Base-by-base conservation (phyloP, 2,888 invertebrate genomes). In the Theodoxus fluviatilis region DNA sequence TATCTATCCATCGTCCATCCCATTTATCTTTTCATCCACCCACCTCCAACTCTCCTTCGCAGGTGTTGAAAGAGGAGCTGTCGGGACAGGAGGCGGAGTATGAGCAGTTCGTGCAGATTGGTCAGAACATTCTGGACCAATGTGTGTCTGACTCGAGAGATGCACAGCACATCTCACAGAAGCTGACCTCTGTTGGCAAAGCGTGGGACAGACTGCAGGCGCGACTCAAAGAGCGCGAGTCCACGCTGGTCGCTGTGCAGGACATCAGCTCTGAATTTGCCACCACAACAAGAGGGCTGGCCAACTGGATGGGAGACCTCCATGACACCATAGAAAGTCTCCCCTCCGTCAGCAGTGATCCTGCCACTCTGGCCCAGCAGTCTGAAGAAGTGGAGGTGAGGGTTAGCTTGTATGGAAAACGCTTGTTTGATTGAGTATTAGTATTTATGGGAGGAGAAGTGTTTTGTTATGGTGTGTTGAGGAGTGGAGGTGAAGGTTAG, bases 51-150 rank as follows among this genome's bases (percentile, higher is more conserved):
- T n/a, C n/a, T n/a, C n/a, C n/a, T n/a, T 37, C 49, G 35, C 80
- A 96, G 90, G 96, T 98, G 0, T 90, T 98, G 64, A 92, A 96
- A 73, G 98, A 98, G 86, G 98, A 98, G 89, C 94, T 97, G 90
- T 91, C 94, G 72, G 92, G 93, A 0, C 96, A 98, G 86, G 94
- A 96, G 84, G 95, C 96, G 0, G 94, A 95, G 79, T 88, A 97
- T 73, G 92, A 93, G 73, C 94, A 95, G 84, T 89, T 97, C 76
- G 92, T 94, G 78, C 92, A 93, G 77, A 91, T 94, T 40, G 94
- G 94, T 0, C 91, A 92, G 61, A 91, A 92, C 22, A 92, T 95
- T 0, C 88, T 96, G 64, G 90, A 90, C 84, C 70, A 89, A 87
- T 82, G 87, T 89, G 89, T 90, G 72, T 87, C 89, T 0, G 89